A percentile compares a stretch with the other conserved stretches of the same genome.
Conservation (phyloP, 2,797 vertebrate species). For the Cuculus canorus region DNA sequence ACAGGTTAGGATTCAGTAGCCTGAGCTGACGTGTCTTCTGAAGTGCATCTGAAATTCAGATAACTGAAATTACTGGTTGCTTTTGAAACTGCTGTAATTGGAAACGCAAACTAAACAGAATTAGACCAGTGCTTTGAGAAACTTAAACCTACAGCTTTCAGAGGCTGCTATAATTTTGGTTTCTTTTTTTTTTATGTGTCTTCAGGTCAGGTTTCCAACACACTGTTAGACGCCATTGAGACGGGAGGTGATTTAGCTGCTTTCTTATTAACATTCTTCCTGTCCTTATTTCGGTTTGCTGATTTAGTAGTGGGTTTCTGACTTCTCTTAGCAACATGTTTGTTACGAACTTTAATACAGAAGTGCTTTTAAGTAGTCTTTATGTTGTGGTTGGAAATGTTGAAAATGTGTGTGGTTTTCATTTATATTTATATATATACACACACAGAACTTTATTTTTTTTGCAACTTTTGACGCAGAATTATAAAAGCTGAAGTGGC, state of each 20-base stretch:
- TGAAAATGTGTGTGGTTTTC: not conserved
- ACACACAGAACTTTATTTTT: not conserved
- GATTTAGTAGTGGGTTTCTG: conserved; percentile 28
- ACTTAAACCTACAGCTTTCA: conserved; percentile 25
- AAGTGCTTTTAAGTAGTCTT: conserved; percentile 17
- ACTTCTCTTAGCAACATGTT: not conserved
- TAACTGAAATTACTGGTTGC: conserved; percentile 18
- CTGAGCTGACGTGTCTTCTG: not conserved
- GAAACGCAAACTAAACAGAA: conserved; percentile 65
- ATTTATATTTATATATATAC: not conserved
- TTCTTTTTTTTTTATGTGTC: not conserved
- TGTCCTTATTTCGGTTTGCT: conserved; percentile 32
- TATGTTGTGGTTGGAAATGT: not conserved
- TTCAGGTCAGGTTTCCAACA: conserved; percentile 37
- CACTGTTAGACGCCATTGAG: conserved; percentile 1
- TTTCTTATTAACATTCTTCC: conserved; percentile 19
- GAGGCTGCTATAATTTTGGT: conserved; percentile 12
- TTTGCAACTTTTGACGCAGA: not conserved
- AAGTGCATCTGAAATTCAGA: not conserved
- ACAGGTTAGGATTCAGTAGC: not conserved
- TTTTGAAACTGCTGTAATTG: conserved; percentile 66
- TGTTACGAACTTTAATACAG: conserved; percentile 22
- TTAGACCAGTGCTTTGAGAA: conserved; percentile 50
- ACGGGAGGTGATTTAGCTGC: not conserved
- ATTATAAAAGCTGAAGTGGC: not conserved